Evolutionary conservation across 2,113 vertebrate genomes (phyloP).

Genomic region (Ictalurus furcatus): DNA sequence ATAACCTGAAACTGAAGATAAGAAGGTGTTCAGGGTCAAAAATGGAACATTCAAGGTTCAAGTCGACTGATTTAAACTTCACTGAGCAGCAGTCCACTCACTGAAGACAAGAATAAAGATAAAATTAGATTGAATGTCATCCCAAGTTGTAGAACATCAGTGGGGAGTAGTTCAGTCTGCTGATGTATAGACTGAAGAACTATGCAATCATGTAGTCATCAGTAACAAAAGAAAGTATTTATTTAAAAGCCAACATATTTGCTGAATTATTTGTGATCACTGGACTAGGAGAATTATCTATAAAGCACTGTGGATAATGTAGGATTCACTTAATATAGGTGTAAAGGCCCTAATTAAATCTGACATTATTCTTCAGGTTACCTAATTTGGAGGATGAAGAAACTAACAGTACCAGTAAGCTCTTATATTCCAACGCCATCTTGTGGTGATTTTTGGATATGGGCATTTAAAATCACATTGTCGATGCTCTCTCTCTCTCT

Average conservation of each 20-base stretch:
- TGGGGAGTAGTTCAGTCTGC: not conserved
- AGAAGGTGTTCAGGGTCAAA: not conserved
- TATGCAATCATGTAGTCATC: not conserved
- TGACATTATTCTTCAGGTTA: no score
- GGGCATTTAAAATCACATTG: not conserved
- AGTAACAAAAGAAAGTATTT: not conserved
- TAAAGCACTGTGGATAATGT: not conserved
- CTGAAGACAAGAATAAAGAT: not conserved
- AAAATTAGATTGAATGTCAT: not conserved
- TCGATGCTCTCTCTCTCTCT: not conserved
- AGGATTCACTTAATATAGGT: not conserved
- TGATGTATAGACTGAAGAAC: not conserved
- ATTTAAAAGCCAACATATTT: not conserved
- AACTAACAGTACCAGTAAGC: not conserved
- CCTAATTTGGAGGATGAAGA: not conserved
- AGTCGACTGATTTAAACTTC: not conserved
- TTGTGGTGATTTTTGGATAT: constrained; percentile 19
- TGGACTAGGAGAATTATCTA: not conserved
- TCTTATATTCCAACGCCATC: constrained; percentile 49
- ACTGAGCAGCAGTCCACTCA: not conserved
- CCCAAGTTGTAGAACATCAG: not conserved
- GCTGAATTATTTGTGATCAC: not conserved
- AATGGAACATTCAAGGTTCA: not conserved
- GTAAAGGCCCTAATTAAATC: not conserved
- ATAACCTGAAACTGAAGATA: not conserved